Percentiles rank a stretch among this genome's conserved stretches.
Conservation (phyloP, 2,888 invertebrate species). For the Dasypolia templi region DNA sequence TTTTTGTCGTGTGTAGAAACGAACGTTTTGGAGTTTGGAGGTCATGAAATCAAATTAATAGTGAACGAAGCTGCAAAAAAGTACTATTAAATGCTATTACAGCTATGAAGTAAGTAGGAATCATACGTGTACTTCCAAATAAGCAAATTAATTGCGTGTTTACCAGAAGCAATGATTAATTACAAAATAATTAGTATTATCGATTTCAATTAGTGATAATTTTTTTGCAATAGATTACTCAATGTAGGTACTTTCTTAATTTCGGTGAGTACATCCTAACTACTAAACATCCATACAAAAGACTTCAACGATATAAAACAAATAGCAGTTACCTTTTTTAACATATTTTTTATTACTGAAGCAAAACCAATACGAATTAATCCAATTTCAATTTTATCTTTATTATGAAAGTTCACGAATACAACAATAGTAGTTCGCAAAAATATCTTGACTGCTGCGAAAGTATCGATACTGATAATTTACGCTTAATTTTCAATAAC, state of each 20-base stretch:
- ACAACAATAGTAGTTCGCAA: slow-evolving; percentile 25
- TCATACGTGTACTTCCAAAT: slow-evolving; percentile 46
- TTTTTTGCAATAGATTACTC: not conserved
- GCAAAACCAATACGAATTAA: not conserved
- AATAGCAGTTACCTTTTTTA: not conserved
- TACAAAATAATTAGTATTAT: slow-evolving; percentile 30
- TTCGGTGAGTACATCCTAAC: not conserved
- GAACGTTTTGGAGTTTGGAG: slow-evolving; percentile 73
- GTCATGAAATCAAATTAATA: slow-evolving; percentile 74
- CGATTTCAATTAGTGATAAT: slow-evolving; percentile 7
- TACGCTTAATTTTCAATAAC: slow-evolving; percentile 43
- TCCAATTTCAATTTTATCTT: not conserved
- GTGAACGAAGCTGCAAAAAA: slow-evolving; percentile 55
- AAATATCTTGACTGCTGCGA: slow-evolving; percentile 2
- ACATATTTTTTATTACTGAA: too few relatives aligned
- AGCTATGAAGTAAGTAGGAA: slow-evolving; percentile 36
- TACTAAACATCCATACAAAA: slow-evolving; percentile 55
- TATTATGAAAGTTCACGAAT: not conserved
- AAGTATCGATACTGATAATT: slow-evolving; percentile 23
- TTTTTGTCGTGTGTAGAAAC: slow-evolving; percentile 58
- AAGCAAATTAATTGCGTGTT: slow-evolving; percentile 34
- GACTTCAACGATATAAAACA: slow-evolving; percentile 62
- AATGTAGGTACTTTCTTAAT: not conserved
- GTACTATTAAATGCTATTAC: slow-evolving; percentile 45
- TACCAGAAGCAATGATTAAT: slow-evolving; percentile 35